Evolutionary conservation across 2,113 vertebrate genomes (phyloP), one percentile per base, ranked within the genome.

Genomic region (Tychaedon coryphoeus): DNA sequence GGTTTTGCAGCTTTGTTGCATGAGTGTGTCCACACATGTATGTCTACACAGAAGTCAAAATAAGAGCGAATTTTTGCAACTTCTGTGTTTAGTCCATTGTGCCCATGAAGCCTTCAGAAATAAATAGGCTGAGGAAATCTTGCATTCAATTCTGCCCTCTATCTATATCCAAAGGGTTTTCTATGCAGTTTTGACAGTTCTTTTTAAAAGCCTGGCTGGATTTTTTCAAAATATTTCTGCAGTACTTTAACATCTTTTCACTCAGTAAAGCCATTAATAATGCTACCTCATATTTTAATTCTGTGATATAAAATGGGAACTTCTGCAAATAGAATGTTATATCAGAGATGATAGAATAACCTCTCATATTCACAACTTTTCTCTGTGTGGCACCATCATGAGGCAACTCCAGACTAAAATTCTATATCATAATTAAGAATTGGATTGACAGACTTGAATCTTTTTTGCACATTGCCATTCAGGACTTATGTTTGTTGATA

Each of bases 141-240:
- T 47, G 18, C 22, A 58, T 89, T 72, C 19, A 42, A 29, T 12
- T 42, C 22, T 75, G 9, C 14, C 9, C 9, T 75, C 51, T 56
- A 7, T n/a, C 12, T 83, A 29, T 0, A 0, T 57, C 77, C 31
- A 64, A 47, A 85, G 8, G 6, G 14, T 13, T 69, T 67, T 58
- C 47, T 64, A 16, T 18, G 26, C 7, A 34, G 25, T 42, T 67
- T 82, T 71, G 20, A 62, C 5, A 78, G 28, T 5, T 81, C 14
- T 64, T 57, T 84, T 60, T 33, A 78, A 80, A 86, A 71, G 20
- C 3, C 19, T 67, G 20, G 1, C 9, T 50, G 47, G 42, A 84
- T 62, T 66, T 71, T 47, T 24, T 70, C 6, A 85, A 88, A 83
- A 25, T 64, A 60, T 45, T 89, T 74, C 48, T 89, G 22, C 34